phyloP scores from a whole-genome alignment of 2,113 vertebrate genomes.

The Cepphus grylle region DNA sequence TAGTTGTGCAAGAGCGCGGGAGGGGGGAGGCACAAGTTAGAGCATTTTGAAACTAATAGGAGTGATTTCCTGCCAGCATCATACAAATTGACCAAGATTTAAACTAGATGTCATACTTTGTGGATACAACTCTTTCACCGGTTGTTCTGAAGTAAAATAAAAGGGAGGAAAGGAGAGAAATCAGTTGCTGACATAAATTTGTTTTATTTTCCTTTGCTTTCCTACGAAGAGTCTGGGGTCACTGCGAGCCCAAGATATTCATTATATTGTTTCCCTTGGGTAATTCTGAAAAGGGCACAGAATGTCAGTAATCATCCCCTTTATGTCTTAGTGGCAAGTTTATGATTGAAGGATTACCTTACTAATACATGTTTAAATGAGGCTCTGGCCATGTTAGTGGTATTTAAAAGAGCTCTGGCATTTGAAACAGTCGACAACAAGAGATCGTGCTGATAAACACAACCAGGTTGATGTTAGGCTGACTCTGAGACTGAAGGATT shows the following conservation, averaged over 20 bases:
- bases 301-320: constrained; percentile 69
- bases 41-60: neutral
- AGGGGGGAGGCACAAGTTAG: neutral
- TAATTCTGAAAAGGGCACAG: constrained; percentile 74
- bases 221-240: constrained; percentile 33
- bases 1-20: neutral
- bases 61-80: neutral
- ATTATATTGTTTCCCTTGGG: constrained; percentile 71
- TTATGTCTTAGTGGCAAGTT: constrained; percentile 49
- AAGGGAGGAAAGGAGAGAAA: neutral
- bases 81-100: neutral
- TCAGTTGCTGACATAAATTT: neutral
- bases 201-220: constrained; percentile 7
- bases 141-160: neutral
- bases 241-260: constrained; percentile 49
- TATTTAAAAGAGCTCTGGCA: constrained; percentile 68
- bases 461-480: neutral
- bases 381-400: constrained; percentile 38
- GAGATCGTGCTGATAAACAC: constrained; percentile 29
- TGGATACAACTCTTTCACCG: neutral
- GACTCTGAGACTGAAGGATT: neutral
- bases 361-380: constrained; percentile 65
- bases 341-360: constrained; percentile 69
- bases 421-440: constrained; percentile 57
- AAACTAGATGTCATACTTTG: neutral